Evolutionary conservation across 1,140 invertebrate genomes (phyloP).

Genomic region (Stratiolaelaps scimitus): DNA sequence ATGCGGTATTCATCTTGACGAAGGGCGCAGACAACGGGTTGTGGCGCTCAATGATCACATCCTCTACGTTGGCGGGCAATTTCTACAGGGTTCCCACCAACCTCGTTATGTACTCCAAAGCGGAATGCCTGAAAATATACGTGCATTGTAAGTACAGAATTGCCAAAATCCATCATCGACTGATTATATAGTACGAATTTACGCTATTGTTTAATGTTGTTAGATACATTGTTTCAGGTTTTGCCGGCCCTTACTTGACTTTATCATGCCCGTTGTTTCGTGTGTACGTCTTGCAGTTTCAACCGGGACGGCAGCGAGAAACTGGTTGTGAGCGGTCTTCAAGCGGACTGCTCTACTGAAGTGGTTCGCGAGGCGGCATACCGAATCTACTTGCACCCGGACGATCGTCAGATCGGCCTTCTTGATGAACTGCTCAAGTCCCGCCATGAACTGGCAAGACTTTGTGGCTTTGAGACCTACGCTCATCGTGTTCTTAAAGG

Average conservation of each 20-base stretch:
- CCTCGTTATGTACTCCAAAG: slow-evolving; percentile 52
- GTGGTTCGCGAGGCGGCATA: slow-evolving; percentile 75
- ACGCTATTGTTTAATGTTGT: not conserved
- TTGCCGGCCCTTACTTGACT: not conserved
- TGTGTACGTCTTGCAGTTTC: slow-evolving; percentile 51
- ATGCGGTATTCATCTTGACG: slow-evolving; percentile 82
- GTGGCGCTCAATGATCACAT: slow-evolving; percentile 71
- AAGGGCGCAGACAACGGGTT: slow-evolving; percentile 55
- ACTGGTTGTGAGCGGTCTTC: slow-evolving; percentile 59
- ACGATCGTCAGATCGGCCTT: slow-evolving; percentile 59
- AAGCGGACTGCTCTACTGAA: slow-evolving; percentile 64
- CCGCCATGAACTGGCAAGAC: slow-evolving; percentile 59
- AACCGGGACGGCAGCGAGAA: slow-evolving; percentile 52
- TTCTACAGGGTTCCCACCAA: slow-evolving; percentile 60
- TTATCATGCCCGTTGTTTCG: not conserved
- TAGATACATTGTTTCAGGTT: too few species aligned
- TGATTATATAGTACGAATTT: not conserved
- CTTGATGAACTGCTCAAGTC: slow-evolving; percentile 57
- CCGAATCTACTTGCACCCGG: slow-evolving; percentile 66
- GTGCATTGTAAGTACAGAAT: slow-evolving; percentile 62
- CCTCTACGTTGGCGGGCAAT: slow-evolving; percentile 65
- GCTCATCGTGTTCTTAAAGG: slow-evolving; percentile 73
- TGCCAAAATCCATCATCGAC: slow-evolving; percentile 24
- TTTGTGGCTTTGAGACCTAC: slow-evolving; percentile 76
- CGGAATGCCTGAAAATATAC: slow-evolving; percentile 55